Percentiles rank a stretch among this genome's conserved stretches.
Conservation (phyloP, 1,140 invertebrate genomes). For the Cydia pomonella region DNA sequence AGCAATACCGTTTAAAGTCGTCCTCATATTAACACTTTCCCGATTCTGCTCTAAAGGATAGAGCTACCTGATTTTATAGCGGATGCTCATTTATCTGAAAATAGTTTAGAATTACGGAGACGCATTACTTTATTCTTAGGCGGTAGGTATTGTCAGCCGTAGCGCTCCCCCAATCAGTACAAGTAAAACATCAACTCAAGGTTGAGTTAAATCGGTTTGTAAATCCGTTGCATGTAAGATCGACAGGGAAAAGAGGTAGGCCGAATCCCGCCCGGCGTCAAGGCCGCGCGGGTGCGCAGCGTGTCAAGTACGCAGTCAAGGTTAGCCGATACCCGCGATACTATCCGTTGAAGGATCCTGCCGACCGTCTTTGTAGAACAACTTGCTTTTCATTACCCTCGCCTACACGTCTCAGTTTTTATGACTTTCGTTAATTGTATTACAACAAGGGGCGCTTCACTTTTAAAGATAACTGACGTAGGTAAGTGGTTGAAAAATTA, state of each 20-base stretch:
- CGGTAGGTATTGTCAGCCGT: too few relatives aligned
- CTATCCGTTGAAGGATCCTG: slow-evolving; percentile 7
- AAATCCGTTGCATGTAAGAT: slow-evolving; percentile 5
- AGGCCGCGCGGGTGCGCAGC: slow-evolving; percentile 22
- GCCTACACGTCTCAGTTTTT: background rate
- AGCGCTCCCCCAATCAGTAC: too few relatives aligned
- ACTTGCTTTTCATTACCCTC: background rate
- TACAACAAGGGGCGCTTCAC: background rate
- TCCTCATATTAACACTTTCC: too few relatives aligned
- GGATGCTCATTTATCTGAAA: too few relatives aligned
- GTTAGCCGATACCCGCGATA: slow-evolving; percentile 8
- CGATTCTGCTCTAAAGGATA: too few relatives aligned
- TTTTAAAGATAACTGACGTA: too few relatives aligned
- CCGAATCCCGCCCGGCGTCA: background rate
- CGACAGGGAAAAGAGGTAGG: background rate
- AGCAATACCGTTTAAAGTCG: too few relatives aligned
- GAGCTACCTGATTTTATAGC: too few relatives aligned
- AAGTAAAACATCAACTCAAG: background rate
- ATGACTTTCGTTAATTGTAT: background rate
- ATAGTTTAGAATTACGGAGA: too few relatives aligned
- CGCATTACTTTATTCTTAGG: too few relatives aligned
- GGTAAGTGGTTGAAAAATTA: too few relatives aligned
- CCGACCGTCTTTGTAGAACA: background rate
- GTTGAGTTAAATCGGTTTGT: background rate
- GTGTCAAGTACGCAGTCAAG: slow-evolving; percentile 32